Evolutionary conservation across 2,797 vertebrate genomes (phyloP), one percentile per base, ranked within the genome.

Genomic region (Neosilurus hyrtlii): DNA sequence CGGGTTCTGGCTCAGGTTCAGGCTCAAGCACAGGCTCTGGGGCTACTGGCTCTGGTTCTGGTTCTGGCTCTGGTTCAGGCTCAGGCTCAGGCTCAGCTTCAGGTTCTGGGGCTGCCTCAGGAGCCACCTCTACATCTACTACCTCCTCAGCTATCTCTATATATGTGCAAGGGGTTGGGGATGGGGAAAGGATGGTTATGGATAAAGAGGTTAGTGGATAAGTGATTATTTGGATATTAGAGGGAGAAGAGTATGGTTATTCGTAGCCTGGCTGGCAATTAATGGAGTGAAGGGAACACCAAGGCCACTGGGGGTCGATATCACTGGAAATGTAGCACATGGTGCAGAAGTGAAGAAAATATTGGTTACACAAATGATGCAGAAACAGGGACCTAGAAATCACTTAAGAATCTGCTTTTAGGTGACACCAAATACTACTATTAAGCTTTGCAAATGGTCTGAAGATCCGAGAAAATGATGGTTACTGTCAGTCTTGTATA

Each of bases 121-220:
- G 86, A 78, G 82, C 85, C 82, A 83, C 82, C 90, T 95, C 95
- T 94, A 95, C 95, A 92, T 93, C 88, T 93, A 94, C 92, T 92
- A 93, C 87, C 89, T 92, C 90, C 91, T 93, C 89, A 91, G 7
- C 96, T 96, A 96, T 92, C 59, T 74, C 80, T 94, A 94, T 61
- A 79, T 14, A 6, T 82, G 61, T 82, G 80, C 61, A 79, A 73
- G 81, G 90, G 90, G 87, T 90, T 87, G 68, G 70, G 75, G 18
- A 66, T 85, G 61, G 81, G 84, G 84, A 79, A 72, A 82, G 76
- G 84, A 85, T 56, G 68, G 68, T 82, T 73, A 79, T 37, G 84
- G 61, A 67, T 54, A 79, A 24, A 85, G 75, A 82, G 67, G 84
- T 85, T 85, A 85, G 80, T 82, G 76, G 24, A 80, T 71, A 65